Percentiles rank a stretch among this genome's conserved stretches.
phyloP scores from a whole-genome alignment of 2,113 vertebrate genomes.

The Naja naja region DNA sequence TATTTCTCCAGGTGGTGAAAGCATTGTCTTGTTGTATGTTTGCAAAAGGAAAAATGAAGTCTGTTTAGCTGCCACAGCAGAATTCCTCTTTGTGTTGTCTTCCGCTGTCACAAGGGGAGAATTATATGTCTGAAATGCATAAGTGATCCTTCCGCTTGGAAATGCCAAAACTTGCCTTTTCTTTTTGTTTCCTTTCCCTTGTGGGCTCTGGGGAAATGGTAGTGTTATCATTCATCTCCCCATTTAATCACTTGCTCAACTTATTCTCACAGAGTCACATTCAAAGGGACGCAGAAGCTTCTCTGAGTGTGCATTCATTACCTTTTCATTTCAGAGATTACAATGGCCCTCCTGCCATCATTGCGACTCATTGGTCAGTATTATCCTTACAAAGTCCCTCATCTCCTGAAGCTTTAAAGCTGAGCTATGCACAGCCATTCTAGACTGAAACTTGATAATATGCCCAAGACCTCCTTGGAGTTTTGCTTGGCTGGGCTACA shows the following conservation, averaged over 20 bases:
- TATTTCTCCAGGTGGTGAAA: neutral
- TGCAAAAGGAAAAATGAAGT: neutral
- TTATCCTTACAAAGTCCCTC: neutral
- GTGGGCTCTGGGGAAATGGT: neutral
- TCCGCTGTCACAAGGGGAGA: neutral
- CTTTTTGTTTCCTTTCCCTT: neutral
- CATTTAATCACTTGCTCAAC: neutral
- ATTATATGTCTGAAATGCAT: neutral
- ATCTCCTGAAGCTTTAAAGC: neutral
- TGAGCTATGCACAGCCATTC: neutral
- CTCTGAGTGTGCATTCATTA: neutral
- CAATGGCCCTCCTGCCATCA: neutral
- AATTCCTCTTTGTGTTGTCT: neutral
- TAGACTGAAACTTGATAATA: slow-evolving; percentile 1
- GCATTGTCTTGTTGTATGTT: neutral
- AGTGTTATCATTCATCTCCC: neutral
- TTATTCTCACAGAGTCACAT: neutral
- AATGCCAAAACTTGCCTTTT: neutral
- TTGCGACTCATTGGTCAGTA: neutral
- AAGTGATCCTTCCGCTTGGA: neutral
- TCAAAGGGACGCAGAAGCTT: neutral
- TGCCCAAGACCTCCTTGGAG: neutral
- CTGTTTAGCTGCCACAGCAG: neutral
- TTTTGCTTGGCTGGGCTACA: neutral
- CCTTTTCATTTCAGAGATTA: neutral